Evolutionary conservation across 2,888 invertebrate species (phyloP).

Genomic region (Protodeltote pygarga): DNA sequence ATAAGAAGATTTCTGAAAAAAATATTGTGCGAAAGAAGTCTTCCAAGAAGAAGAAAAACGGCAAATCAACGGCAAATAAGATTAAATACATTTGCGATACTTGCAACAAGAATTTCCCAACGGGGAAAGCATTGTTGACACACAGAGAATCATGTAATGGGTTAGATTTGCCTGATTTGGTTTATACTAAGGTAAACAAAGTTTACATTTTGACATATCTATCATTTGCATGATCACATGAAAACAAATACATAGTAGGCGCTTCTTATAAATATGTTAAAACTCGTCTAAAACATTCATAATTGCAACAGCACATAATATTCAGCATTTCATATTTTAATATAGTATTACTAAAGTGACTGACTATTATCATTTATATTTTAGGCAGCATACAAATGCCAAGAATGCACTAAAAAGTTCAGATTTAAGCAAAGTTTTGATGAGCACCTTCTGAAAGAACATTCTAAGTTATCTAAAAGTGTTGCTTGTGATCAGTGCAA

Average conservation of each 20-base stretch:
- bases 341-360: too few relatives aligned
- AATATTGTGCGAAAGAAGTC: slow-evolving; percentile 22
- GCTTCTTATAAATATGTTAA: too few relatives aligned
- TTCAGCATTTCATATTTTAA: too few relatives aligned
- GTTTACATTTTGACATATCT: slow-evolving; percentile 4
- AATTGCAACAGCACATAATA: too few relatives aligned
- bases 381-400: slow-evolving; percentile 66
- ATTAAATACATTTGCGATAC: slow-evolving; percentile 29
- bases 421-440: slow-evolving; percentile 89
- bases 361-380: not conserved
- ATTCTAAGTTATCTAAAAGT: slow-evolving; percentile 87
- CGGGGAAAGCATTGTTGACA: slow-evolving; percentile 20
- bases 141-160: slow-evolving; percentile 29
- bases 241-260: slow-evolving; percentile 16
- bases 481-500: slow-evolving; percentile 89
- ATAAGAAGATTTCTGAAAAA: slow-evolving; percentile 46
- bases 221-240: slow-evolving; percentile 10
- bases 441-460: slow-evolving; percentile 90
- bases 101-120: slow-evolving; percentile 33
- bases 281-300: too few relatives aligned
- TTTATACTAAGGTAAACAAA: slow-evolving; percentile 38
- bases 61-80: not conserved
- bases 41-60: slow-evolving; percentile 10
- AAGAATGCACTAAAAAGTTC: slow-evolving; percentile 91
- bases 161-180: slow-evolving; percentile 11